Percentiles rank a stretch among this genome's conserved stretches.
Conservation (phyloP, 2,888 invertebrate species). For the Callyntrura guangdongensis region DNA sequence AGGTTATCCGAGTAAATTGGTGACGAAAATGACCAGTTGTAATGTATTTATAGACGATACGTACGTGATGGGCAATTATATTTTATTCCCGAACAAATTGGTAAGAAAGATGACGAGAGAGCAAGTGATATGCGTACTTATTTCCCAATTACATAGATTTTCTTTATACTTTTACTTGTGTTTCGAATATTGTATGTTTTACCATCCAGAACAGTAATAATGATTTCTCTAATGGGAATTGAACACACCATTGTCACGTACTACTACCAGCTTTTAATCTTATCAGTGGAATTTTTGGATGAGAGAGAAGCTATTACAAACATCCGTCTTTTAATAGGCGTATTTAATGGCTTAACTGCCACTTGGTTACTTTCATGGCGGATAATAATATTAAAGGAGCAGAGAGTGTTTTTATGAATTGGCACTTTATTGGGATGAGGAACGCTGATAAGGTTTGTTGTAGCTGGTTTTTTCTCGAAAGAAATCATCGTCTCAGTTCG, state of each 20-base stretch:
- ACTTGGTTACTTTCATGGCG: not conserved
- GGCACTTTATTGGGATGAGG: not conserved
- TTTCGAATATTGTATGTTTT: not conserved
- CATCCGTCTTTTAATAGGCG: conserved; percentile 38
- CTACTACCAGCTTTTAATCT: conserved; percentile 44
- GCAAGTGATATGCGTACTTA: not conserved
- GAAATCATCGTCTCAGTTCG: not conserved
- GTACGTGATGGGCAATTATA: too few relatives aligned
- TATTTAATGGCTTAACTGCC: conserved; percentile 5
- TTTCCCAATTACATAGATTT: not conserved
- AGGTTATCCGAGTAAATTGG: not conserved
- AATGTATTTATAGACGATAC: not conserved
- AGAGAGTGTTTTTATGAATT: not conserved
- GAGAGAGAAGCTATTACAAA: not conserved
- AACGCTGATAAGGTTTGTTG: conserved; percentile 45
- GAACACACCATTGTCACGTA: conserved; percentile 29
- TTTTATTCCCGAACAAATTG: not conserved
- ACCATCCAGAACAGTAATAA: not conserved
- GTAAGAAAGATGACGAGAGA: not conserved
- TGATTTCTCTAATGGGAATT: not conserved
- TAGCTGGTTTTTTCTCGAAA: conserved; percentile 24
- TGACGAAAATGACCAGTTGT: not conserved
- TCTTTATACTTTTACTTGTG: not conserved
- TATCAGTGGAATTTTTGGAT: conserved; percentile 40
- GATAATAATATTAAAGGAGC: conserved; percentile 6